A percentile compares a stretch with the other conserved stretches of the same genome.
phyloP scores from a whole-genome alignment of 2,113 vertebrate species.

The Hassar affinis region DNA sequence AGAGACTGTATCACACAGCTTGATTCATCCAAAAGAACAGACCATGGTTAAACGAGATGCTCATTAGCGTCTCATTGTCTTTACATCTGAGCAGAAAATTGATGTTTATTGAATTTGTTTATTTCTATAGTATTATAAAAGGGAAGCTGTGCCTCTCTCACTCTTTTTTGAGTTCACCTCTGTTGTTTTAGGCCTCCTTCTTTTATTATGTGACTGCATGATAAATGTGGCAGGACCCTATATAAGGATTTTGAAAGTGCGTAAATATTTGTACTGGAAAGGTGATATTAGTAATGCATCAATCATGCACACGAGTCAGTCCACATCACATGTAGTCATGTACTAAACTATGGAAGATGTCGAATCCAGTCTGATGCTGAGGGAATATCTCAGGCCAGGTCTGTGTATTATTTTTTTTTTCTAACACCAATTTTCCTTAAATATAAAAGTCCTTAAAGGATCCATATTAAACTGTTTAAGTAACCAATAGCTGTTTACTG shows the following conservation, averaged over 20 bases:
- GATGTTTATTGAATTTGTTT: background rate
- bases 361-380: background rate
- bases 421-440: background rate
- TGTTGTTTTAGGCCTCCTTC: background rate
- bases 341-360: background rate
- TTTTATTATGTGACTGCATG: background rate
- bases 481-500: too few species aligned
- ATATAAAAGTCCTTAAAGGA: background rate
- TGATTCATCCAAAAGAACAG: background rate
- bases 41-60: background rate
- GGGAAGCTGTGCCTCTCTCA: background rate
- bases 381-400: background rate
- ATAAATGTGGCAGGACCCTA: background rate
- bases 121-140: background rate
- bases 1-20: background rate
- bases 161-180: background rate
- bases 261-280: background rate
- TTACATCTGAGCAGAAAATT: background rate
- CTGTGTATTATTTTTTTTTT: background rate
- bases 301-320: background rate
- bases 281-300: background rate
- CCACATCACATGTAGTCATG: background rate
- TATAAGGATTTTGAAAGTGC: background rate
- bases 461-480: background rate
- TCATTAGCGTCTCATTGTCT: background rate